Evolutionary conservation across 2,888 invertebrate genomes (phyloP).

Genomic region (Biston betularia): DNA sequence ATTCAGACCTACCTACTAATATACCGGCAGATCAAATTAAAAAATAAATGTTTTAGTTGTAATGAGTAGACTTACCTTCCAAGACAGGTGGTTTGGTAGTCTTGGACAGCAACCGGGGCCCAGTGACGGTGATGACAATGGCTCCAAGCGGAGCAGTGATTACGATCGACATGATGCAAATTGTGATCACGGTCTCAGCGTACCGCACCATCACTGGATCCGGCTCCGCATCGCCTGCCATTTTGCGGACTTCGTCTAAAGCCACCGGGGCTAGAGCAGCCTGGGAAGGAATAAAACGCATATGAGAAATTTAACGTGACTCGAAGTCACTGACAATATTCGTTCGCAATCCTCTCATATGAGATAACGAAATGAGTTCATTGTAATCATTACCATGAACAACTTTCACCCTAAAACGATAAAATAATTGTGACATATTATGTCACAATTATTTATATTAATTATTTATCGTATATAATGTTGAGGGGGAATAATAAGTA

Average conservation of each 20-base stretch:
- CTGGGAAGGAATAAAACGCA: slow-evolving; percentile 63
- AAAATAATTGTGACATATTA: too few species aligned
- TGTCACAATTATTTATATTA: too few species aligned
- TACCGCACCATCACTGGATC: slow-evolving; percentile 84
- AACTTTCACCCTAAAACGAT: too few species aligned
- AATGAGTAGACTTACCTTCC: slow-evolving; percentile 80
- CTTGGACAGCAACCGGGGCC: slow-evolving; percentile 91
- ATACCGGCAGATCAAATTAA: background rate
- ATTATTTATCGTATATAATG: too few species aligned
- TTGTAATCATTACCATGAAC: too few species aligned
- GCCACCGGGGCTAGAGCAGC: slow-evolving; percentile 94
- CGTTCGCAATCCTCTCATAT: background rate
- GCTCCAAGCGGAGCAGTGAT: slow-evolving; percentile 95
- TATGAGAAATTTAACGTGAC: background rate
- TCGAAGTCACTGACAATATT: background rate
- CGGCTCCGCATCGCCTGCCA: slow-evolving; percentile 59
- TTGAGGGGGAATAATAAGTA: too few species aligned
- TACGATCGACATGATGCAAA: slow-evolving; percentile 93
- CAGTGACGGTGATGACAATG: slow-evolving; percentile 92
- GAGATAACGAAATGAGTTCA: background rate
- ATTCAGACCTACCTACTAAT: background rate
- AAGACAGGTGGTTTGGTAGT: slow-evolving; percentile 89
- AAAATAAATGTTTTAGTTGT: background rate
- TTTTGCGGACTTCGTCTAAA: slow-evolving; percentile 87
- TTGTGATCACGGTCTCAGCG: slow-evolving; percentile 90